Conservation (phyloP, 2,888 invertebrate genomes). For the Agrypnus murinus region DNA sequence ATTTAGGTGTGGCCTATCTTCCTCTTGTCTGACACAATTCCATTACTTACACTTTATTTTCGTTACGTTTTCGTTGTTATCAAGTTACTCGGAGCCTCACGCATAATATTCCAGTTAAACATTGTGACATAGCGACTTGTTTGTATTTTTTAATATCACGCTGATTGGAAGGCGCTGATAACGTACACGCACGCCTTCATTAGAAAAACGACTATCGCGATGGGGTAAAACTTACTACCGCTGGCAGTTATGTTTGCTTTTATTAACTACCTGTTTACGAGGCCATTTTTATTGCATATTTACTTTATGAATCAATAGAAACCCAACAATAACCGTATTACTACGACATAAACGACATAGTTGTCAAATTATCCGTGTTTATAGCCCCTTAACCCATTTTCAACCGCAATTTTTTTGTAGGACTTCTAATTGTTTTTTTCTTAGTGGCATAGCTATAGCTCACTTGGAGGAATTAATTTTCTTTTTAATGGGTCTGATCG, state of each 20-base stretch:
- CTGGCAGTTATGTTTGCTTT: slow-evolving; percentile 34
- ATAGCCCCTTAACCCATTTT: slow-evolving; percentile 1
- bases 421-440: no score
- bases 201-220: slow-evolving; percentile 28
- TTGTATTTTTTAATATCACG: slow-evolving; percentile 45
- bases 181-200: slow-evolving; percentile 38
- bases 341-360: slow-evolving; percentile 21
- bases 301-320: slow-evolving; percentile 24
- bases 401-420: neutral
- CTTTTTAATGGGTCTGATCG: no score
- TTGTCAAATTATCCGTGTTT: slow-evolving; percentile 6
- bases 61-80: slow-evolving; percentile 26
- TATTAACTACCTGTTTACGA: slow-evolving; percentile 42
- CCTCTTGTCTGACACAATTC: slow-evolving; percentile 39
- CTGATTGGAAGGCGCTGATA: slow-evolving; percentile 39
- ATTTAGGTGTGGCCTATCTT: slow-evolving; percentile 49
- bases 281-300: slow-evolving; percentile 34
- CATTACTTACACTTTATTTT: slow-evolving; percentile 48
- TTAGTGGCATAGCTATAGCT: no score
- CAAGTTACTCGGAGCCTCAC: slow-evolving; percentile 25
- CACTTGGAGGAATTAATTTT: no score
- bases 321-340: slow-evolving; percentile 6
- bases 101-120: slow-evolving; percentile 42
- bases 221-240: slow-evolving; percentile 7
- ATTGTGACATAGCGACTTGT: slow-evolving; percentile 42